These are phyloP conservation scores for Tupiocoris notatus DNA, from an alignment of 2,888 invertebrate genomes.

Conservation along the genomic window DNA sequence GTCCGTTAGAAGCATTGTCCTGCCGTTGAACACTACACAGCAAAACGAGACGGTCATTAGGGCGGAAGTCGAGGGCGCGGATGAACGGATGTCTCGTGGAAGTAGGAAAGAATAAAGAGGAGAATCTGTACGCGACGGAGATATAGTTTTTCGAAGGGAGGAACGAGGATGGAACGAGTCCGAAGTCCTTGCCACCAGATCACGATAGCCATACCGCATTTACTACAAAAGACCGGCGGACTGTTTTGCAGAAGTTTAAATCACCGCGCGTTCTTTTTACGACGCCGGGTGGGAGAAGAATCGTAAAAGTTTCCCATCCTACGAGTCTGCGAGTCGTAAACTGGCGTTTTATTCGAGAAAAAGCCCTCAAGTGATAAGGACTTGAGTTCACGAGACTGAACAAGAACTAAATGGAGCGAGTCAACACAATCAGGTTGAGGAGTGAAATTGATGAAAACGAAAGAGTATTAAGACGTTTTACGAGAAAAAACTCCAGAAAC, in stretches of 20 bases:
- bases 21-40: background rate
- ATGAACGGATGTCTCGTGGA: background rate
- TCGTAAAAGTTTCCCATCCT: background rate
- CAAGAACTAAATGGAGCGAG: background rate
- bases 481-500: too few species aligned
- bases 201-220: background rate
- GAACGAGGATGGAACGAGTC: background rate
- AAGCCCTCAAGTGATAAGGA: background rate
- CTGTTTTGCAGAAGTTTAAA: slow-evolving; percentile 19
- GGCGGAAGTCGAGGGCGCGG: background rate
- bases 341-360: slow-evolving; percentile 22
- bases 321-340: background rate
- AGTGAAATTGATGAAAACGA: background rate
- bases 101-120: background rate
- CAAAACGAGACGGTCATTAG: background rate
- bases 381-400: background rate
- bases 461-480: too few species aligned
- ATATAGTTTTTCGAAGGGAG: background rate
- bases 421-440: background rate
- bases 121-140: background rate
- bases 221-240: slow-evolving; percentile 1
- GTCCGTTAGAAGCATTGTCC: background rate
- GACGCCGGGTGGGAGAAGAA: background rate
- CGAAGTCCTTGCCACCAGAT: background rate
- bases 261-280: slow-evolving; percentile 7